Conservation (phyloP, 2,888 invertebrate species). For the Dicranocentrus wangi region DNA sequence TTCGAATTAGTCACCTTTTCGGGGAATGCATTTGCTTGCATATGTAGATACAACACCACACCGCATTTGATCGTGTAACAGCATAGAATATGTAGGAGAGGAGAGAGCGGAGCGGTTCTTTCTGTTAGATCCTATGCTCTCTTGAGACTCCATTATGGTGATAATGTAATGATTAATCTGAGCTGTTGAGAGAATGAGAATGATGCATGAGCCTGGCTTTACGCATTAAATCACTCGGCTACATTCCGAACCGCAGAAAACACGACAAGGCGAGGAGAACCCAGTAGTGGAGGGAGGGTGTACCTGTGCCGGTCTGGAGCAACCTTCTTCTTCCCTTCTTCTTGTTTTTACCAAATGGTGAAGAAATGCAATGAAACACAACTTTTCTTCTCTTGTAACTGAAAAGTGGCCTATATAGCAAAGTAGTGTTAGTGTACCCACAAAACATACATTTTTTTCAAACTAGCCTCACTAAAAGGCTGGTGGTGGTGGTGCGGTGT, state of each 20-base stretch:
- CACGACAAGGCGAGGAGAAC: conserved; percentile 35
- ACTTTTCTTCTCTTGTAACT: too few species aligned
- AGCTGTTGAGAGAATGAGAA: conserved; percentile 47
- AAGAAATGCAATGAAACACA: too few species aligned
- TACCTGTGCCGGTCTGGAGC: too few species aligned
- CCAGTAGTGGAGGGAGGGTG: too few species aligned
- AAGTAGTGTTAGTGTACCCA: too few species aligned
- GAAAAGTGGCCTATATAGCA: too few species aligned
- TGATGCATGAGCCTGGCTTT: conserved; percentile 54
- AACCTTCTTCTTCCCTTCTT: too few species aligned
- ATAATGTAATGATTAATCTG: conserved; percentile 61
- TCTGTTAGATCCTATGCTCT: conserved; percentile 15
- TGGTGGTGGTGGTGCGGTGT: conserved; percentile 34
- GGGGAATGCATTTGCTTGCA: background rate
- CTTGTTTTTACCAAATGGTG: too few species aligned
- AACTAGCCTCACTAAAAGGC: too few species aligned
- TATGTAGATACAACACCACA: too few species aligned
- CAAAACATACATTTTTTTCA: conserved; percentile 3
- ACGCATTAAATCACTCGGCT: conserved; percentile 54
- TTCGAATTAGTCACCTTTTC: too few species aligned
- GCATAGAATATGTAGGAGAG: background rate
- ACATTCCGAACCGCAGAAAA: conserved; percentile 23
- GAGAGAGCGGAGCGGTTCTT: conserved; percentile 22
- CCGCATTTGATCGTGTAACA: too few species aligned
- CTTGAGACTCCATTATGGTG: conserved; percentile 53